Conservation (phyloP, 2,888 invertebrate species). For the Lycaena phlaeas region DNA sequence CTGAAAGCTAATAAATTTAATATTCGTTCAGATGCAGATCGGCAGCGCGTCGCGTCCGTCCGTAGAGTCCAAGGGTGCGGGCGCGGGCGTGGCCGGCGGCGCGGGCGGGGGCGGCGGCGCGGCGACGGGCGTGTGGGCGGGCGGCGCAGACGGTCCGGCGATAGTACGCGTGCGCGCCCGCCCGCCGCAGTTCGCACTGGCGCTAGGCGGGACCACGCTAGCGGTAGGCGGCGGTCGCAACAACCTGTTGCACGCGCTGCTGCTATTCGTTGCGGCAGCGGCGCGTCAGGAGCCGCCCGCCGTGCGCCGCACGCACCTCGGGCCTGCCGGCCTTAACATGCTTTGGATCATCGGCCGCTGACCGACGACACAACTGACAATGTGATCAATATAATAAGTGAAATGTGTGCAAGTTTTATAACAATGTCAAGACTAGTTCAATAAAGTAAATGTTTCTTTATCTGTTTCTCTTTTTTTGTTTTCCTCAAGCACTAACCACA, state of each 20-base stretch:
- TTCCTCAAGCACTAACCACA: too few species aligned
- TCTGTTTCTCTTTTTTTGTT: too few species aligned
- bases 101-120: constrained; percentile 55
- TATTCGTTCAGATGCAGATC: too few species aligned
- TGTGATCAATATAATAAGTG: too few species aligned
- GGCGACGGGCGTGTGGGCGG: constrained; percentile 50
- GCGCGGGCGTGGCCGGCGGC: constrained; percentile 34
- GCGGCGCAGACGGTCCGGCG: constrained; percentile 51
- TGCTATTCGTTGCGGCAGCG: constrained; percentile 86
- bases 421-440: too few species aligned
- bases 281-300: constrained; percentile 74
- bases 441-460: too few species aligned
- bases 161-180: constrained; percentile 30
- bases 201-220: constrained; percentile 69
- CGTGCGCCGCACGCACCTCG: constrained; percentile 44
- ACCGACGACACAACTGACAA: constrained; percentile 14
- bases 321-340: constrained; percentile 78
- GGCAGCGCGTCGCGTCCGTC: too few species aligned
- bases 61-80: too few species aligned
- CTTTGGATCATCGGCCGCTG: constrained; percentile 81
- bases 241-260: constrained; percentile 89
- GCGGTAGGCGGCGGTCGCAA: constrained; percentile 80
- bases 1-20: too few species aligned
- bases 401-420: too few species aligned
- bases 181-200: constrained; percentile 80